Percentiles rank a stretch among this genome's conserved stretches.
Evolutionary conservation across 2,797 vertebrate species (phyloP).

Genomic region (Tapirus indicus): DNA sequence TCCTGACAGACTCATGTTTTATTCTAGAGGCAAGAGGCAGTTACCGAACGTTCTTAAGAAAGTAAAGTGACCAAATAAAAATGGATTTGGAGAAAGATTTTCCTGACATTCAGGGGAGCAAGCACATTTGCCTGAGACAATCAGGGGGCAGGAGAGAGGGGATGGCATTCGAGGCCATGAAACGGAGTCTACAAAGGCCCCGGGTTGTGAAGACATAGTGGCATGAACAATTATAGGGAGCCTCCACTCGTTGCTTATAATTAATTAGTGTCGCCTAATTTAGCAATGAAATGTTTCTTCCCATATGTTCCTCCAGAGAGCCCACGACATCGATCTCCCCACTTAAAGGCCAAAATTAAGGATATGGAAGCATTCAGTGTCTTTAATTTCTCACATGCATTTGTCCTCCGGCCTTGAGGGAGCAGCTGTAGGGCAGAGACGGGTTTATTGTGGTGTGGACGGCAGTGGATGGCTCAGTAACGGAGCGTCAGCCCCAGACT

Average conservation of each 20-base stretch:
- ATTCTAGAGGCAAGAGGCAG: not conserved
- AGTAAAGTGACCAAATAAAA: not conserved
- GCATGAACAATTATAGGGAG: not conserved
- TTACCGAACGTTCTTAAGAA: not conserved
- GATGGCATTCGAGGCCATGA: rapidly evolving
- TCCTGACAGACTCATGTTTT: not conserved
- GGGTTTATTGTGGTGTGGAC: not conserved
- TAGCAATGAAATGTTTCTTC: not conserved
- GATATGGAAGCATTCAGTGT: not conserved
- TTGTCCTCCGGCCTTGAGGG: not conserved
- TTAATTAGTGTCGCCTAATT: not conserved
- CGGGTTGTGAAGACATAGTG: not conserved
- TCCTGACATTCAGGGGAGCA: not conserved
- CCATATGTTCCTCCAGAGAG: not conserved
- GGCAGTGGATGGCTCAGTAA: not conserved
- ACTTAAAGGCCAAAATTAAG: not conserved
- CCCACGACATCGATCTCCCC: not conserved
- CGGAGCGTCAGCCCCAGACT: not conserved
- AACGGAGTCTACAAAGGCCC: not conserved
- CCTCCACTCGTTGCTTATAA: not conserved
- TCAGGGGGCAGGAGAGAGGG: not conserved
- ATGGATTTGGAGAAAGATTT: not conserved
- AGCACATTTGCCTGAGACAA: not conserved
- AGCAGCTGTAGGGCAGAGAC: not conserved
- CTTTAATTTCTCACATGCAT: not conserved